Base-by-base conservation (phyloP, 92 coral and sea anemone genomes). In the Umimayanthus chanpuru region DNA sequence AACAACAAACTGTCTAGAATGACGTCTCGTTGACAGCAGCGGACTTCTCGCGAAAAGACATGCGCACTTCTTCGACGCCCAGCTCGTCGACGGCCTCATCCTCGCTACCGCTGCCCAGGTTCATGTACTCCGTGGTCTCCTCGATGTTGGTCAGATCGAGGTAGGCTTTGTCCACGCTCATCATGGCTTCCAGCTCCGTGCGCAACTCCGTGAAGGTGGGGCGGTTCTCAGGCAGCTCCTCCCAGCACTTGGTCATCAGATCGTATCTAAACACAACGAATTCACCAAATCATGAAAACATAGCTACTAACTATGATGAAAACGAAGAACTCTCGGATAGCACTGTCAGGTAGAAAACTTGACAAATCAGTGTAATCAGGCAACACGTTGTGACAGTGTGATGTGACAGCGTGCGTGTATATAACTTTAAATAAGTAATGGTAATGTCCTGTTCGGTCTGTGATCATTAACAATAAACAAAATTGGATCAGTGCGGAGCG, bases 91-190 rank as follows among this genome's bases (percentile, higher is more conserved):
- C 85, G 8, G 21, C 4, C 28, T 81, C 85, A 5, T 30, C 56
- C 73, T 81, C 85, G 74, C 85, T 81, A 23, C 39, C 85, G 32
- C 85, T 61, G 71, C 73, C 85, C 30, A 81, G 16, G n/a, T 58
- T 81, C 85, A 81, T 81, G 85, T 81, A 81, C 85, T 81, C 85
- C 5, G 74, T 55, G 2, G 36, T 32, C 36, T 32, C 36, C 36
- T 32, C 36, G 36, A 32, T 32, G 36, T 32, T 32, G 36, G 26
- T 38, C 47, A 81, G 66, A 25, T 81, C 85, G 2, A 81, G 85
- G 56, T 81, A 81, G 14, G 49, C 5, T 64, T 61, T 81, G 85
- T 81, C 73, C 25, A 32, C 85, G n/a, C 73, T 81, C 73, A 81
- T 30, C 74, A 81, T 18, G 10, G 29, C 32, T 29, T 81, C 85